A percentile compares a stretch with the other conserved stretches of the same genome.
Conservation (phyloP, 2,888 invertebrate genomes). For the Hypolimnas misippus region DNA sequence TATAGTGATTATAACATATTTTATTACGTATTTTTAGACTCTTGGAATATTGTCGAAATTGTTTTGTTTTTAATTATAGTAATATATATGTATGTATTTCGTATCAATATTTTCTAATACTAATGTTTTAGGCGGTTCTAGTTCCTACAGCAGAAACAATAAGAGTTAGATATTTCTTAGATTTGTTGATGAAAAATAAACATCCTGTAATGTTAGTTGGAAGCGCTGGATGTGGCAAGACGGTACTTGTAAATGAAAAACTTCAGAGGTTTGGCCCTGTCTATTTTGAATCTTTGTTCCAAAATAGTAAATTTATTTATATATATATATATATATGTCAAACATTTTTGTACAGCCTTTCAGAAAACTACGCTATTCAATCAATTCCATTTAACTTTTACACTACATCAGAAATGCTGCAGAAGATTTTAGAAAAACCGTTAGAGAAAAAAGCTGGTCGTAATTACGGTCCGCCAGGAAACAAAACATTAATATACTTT, state of each 20-base stretch:
- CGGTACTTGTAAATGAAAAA: conserved; percentile 90
- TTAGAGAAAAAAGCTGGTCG: conserved; percentile 98
- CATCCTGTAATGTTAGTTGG: conserved; percentile 98
- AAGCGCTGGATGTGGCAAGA: conserved; percentile 96
- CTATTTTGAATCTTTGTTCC: not conserved
- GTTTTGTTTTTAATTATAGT: no score
- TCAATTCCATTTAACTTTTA: conserved; percentile 99
- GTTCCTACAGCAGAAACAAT: conserved; percentile 98
- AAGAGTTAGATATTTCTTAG: conserved; percentile 93
- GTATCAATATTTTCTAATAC: conserved; percentile 5
- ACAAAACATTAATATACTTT: conserved; percentile 96
- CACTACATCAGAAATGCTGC: conserved; percentile 96
- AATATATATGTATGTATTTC: no score
- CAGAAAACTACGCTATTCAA: conserved; percentile 94
- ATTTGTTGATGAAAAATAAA: conserved; percentile 93
- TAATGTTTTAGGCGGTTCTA: conserved; percentile 87
- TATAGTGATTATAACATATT: no score
- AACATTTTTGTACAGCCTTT: conserved; percentile 82
- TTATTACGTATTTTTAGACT: no score
- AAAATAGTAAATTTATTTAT: not conserved
- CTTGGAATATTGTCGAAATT: no score
- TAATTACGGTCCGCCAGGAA: conserved; percentile 98
- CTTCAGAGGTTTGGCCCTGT: conserved; percentile 77
- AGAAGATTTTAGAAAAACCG: conserved; percentile 96
- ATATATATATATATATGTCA: not conserved